Base-by-base conservation (phyloP, 2,888 invertebrate species). In the Apantesis nais region DNA sequence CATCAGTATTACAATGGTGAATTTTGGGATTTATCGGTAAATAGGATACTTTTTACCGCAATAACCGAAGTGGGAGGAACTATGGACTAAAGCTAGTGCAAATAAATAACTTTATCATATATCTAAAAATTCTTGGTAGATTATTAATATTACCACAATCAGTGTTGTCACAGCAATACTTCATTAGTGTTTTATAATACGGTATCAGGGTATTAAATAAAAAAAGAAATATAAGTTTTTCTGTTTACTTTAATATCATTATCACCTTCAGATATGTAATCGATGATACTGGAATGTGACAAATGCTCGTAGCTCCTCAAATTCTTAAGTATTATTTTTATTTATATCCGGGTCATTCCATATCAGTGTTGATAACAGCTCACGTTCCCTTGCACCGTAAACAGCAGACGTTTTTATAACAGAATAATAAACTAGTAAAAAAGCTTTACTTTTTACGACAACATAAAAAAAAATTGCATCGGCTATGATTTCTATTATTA, bases 341-440 rank as follows among this genome's bases (percentile, higher is more conserved):
- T 63, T 44, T 63, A 44, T 63, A 29, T 60, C 66, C 66, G 22
- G 44, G 11, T 60, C 14, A 7, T 58, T 60, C 41, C 66, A 22
- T 60, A 58, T 63, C 44, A 31, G 14, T 41, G 29, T 29, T 60
- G 66, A 60, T 67, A 67, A 41, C 31, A 29, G 65, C 61, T 65
- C 34, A 65, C 65, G 63, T 63, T 41, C 41, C 41, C 12, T 52
- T 8, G 60, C 25, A 19, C 14, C 58, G 37, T 44, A n/a, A 14
- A 14, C 22, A 16, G 31, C 41, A 31, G 12, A 41, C 29, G 22
- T 60, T 41, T 41, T 31, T 29, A 60, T 41, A n/a, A n/a, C n/a
- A n/a, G n/a, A n/a, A n/a, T n/a, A n/a, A n/a, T n/a, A n/a, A n/a
- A 29, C n/a, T 11, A 66, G 39, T 58, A 58, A 58, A 12, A n/a